Percentiles rank a stretch among this genome's conserved stretches.
phyloP scores from a whole-genome alignment of 2,113 vertebrate genomes.

The Agapornis roseicollis region DNA sequence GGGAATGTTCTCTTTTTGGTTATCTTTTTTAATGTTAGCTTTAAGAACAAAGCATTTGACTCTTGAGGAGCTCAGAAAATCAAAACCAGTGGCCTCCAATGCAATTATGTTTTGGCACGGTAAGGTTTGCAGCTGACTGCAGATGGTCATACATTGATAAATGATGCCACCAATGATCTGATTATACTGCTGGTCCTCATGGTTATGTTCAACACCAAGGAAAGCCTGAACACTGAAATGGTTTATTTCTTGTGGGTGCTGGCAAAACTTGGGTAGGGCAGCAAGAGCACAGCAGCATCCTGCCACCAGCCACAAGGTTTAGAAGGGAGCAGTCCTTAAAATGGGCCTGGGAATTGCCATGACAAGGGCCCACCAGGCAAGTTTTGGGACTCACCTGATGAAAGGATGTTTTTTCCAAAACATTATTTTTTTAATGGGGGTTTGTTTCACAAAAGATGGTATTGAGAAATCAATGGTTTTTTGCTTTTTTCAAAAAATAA shows the following conservation, averaged over 20 bases:
- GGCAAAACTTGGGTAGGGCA: not conserved
- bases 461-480: not conserved
- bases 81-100: not conserved
- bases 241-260: not conserved
- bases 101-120: not conserved
- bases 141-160: not conserved
- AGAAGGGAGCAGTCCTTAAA: not conserved
- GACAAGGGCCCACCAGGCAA: rapidly evolving
- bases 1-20: not conserved
- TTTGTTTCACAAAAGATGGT: not conserved
- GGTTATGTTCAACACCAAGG: not conserved
- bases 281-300: not conserved
- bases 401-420: not conserved
- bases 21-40: not conserved
- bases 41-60: not conserved
- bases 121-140: not conserved
- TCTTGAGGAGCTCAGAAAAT: not conserved
- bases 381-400: not conserved
- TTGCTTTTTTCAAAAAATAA: not conserved
- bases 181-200: not conserved
- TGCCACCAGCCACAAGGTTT: rapidly evolving
- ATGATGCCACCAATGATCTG: not conserved
- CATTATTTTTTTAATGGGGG: not conserved
- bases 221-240: not conserved
- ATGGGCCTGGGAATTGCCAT: not conserved